Conservation (phyloP, 1,140 invertebrate genomes). For the Luehdorfia chinensis region DNA sequence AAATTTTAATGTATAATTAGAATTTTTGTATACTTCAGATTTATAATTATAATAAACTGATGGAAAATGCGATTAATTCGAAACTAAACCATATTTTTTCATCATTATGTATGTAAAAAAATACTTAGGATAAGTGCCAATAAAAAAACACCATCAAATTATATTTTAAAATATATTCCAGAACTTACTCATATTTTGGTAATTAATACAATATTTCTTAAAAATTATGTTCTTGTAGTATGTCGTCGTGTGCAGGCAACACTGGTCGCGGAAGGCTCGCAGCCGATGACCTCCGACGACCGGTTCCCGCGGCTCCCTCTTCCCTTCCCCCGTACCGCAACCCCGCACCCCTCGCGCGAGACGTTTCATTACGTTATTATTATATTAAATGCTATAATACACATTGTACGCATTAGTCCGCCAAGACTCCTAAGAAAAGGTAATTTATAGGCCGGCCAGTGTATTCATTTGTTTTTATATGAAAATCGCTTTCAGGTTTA, state of each 20-base stretch:
- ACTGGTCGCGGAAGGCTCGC: conserved; percentile 66
- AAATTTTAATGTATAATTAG: too few species aligned
- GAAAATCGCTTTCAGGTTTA: too few species aligned
- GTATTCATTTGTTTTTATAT: conserved; percentile 32
- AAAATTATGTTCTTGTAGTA: background rate
- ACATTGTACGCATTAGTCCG: conserved; percentile 71
- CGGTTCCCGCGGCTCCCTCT: conserved; percentile 51
- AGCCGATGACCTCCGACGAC: conserved; percentile 72
- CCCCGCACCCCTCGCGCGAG: conserved; percentile 42
- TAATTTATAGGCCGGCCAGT: conserved; percentile 47
- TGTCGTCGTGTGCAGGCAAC: conserved; percentile 47
- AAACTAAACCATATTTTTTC: too few species aligned
- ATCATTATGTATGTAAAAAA: too few species aligned
- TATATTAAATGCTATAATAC: conserved; percentile 76
- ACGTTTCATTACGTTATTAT: conserved; percentile 76
- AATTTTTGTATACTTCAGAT: too few species aligned
- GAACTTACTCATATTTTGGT: too few species aligned
- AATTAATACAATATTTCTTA: background rate
- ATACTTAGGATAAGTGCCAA: too few species aligned
- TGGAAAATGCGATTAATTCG: too few species aligned
- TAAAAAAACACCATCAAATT: too few species aligned
- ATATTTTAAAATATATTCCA: too few species aligned
- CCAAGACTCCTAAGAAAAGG: conserved; percentile 49
- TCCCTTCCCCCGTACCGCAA: conserved; percentile 22
- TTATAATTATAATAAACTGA: too few species aligned